These are phyloP conservation scores for Trichogramma dendrolimi DNA, from an alignment of 2,888 invertebrate species.

Conservation along the genomic window DNA sequence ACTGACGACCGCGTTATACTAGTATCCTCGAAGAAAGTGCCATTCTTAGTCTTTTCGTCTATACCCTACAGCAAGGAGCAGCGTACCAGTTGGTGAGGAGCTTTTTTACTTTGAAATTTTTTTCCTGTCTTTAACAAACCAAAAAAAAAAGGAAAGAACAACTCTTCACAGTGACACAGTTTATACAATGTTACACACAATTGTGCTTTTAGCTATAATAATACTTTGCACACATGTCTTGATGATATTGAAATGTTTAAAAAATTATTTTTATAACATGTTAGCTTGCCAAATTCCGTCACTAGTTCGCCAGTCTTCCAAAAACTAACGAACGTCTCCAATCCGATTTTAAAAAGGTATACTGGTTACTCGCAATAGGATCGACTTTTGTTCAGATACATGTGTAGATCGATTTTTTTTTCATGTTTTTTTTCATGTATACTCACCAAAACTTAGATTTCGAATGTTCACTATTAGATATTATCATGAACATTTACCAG, in stretches of 20 bases:
- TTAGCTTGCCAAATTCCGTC: constrained; percentile 36
- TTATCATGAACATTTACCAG: no score
- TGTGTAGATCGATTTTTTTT: no score
- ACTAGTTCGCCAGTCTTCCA: constrained; percentile 39
- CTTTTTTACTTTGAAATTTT: constrained; percentile 4
- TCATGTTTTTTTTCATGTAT: no score
- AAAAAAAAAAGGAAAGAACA: not conserved
- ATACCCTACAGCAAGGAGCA: constrained; percentile 75
- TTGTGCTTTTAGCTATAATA: not conserved
- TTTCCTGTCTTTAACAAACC: not conserved
- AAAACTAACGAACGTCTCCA: constrained; percentile 36
- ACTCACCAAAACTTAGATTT: no score
- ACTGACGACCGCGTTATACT: constrained; percentile 79
- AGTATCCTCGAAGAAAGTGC: constrained; percentile 72
- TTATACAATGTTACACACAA: not conserved
- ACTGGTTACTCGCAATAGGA: constrained; percentile 22
- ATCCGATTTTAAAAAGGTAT: constrained; percentile 41
- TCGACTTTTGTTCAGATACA: constrained; percentile 1
- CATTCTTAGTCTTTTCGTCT: constrained; percentile 81
- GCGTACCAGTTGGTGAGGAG: constrained; percentile 60
- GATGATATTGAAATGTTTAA: constrained; percentile 17
- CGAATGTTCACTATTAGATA: no score
- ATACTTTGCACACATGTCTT: not conserved
- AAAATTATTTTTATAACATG: constrained; percentile 22
- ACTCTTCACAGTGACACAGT: no score